Evolutionary conservation across 2,888 invertebrate species (phyloP).

Genomic region (Plebejus anna): DNA sequence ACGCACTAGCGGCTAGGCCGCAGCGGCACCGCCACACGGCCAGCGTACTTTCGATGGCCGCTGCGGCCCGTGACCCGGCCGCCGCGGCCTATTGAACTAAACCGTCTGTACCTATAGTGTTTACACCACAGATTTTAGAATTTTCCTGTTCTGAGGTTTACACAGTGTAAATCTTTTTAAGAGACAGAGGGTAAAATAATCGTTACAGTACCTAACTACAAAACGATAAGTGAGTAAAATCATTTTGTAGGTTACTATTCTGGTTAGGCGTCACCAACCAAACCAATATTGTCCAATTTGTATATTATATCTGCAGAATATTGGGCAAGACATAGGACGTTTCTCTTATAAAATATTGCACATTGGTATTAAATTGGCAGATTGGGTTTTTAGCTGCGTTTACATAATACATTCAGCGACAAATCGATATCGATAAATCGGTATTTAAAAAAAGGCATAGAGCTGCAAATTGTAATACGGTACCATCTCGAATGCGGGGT

Average conservation of each 20-base stretch:
- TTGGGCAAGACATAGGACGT: background rate
- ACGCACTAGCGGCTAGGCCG: too few relatives aligned
- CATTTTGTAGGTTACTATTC: too few relatives aligned
- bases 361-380: background rate
- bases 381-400: background rate
- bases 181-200: too few relatives aligned
- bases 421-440: background rate
- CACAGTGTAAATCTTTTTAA: too few relatives aligned
- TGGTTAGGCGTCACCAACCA: background rate
- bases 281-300: background rate
- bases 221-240: background rate
- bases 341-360: background rate
- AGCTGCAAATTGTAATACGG: background rate
- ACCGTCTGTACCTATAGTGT: too few relatives aligned
- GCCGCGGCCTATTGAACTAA: too few relatives aligned
- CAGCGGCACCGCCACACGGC: too few relatives aligned
- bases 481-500: background rate
- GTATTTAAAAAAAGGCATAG: background rate
- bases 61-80: too few relatives aligned
- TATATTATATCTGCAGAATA: background rate
- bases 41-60: too few relatives aligned
- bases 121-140: too few relatives aligned
- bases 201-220: background rate
- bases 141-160: too few relatives aligned
- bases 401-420: background rate